Percentiles rank a stretch among this genome's conserved stretches.
phyloP scores from a whole-genome alignment of 2,888 invertebrate genomes.

The Erebia ligea region DNA sequence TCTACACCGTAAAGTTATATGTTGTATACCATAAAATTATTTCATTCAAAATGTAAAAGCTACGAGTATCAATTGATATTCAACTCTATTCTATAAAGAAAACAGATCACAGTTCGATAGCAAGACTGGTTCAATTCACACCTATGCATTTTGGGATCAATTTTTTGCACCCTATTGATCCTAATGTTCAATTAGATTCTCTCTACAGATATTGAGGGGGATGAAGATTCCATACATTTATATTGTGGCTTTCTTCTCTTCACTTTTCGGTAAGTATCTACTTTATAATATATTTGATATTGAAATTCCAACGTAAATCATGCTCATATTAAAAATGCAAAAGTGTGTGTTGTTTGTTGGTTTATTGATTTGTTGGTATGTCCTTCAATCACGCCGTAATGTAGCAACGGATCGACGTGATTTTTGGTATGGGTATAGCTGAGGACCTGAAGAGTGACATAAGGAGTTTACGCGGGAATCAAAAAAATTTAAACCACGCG shows the following conservation, averaged over 20 bases:
- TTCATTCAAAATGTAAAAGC: constrained; percentile 50
- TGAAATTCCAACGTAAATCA: too few species aligned
- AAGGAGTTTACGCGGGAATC: too few species aligned
- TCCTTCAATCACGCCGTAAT: too few species aligned
- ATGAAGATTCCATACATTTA: constrained; percentile 75
- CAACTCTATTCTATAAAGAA: constrained; percentile 42
- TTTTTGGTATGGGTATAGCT: too few species aligned
- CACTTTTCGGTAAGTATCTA: neutral
- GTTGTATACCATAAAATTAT: constrained; percentile 38
- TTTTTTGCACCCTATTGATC: constrained; percentile 74
- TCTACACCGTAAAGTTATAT: constrained; percentile 42
- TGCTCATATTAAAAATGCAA: too few species aligned
- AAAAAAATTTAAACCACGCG: too few species aligned
- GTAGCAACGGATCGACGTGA: too few species aligned
- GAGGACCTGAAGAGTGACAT: too few species aligned
- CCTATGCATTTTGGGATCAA: constrained; percentile 64
- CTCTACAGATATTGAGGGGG: constrained; percentile 72
- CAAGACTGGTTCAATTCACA: constrained; percentile 62
- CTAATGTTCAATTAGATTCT: constrained; percentile 80
- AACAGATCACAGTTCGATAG: constrained; percentile 48
- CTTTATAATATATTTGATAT: too few species aligned
- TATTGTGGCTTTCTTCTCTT: constrained; percentile 48
- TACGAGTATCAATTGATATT: constrained; percentile 47
- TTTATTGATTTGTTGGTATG: too few species aligned
- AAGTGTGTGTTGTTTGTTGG: too few species aligned